Evolutionary conservation across 2,113 vertebrate species (phyloP), one percentile per base, ranked within the genome.

Genomic region (Marcusenius ussheri): DNA sequence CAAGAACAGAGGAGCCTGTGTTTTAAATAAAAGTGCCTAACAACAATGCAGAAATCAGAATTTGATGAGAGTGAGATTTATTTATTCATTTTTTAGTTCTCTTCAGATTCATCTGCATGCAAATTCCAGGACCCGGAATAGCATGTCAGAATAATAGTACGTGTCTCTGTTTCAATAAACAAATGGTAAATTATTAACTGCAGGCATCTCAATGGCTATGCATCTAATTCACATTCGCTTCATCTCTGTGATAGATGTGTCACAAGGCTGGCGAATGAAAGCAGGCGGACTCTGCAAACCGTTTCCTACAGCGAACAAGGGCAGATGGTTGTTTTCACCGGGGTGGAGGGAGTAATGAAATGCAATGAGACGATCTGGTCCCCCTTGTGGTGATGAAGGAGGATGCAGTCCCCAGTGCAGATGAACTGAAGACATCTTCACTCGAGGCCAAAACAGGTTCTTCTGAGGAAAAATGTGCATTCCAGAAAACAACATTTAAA

Each of bases 101-200:
- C 87, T 90, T 84, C 62, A 93, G 91, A 94, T 93, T 92, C 92
- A 95, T 94, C 92, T 90, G 92, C 93, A 93, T 93, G 90, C 89
- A 93, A 94, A 94, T 93, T 92, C 94, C 93, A 93, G 92, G 93
- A 94, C 90, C 92, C 91, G 91, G 91, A 92, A 39, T 80, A 50
- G 47, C 31, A 84, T 47, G 13, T 47, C 2, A n/a, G 94, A 94
- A 93, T 94, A 94, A 95, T 94, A 93, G 94, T 93, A 93, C 91
- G 92, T 93, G 93, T 93, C 93, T 92, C 91, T 94, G 56, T 95
- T 95, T 93, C 93, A 94, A 94, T 95, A 94, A 95, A 95, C 94
- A 95, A 95, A 94, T 91, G 92, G 93, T 95, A 94, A 95, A 95
- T 95, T 94, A 95, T 95, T 95, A 95, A 96, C 94, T 94, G 92